Percentiles rank a stretch among this genome's conserved stretches.
These are phyloP conservation scores for Nematostella vectensis DNA, from an alignment of 92 coral and sea anemone species.

Conservation along the genomic window DNA sequence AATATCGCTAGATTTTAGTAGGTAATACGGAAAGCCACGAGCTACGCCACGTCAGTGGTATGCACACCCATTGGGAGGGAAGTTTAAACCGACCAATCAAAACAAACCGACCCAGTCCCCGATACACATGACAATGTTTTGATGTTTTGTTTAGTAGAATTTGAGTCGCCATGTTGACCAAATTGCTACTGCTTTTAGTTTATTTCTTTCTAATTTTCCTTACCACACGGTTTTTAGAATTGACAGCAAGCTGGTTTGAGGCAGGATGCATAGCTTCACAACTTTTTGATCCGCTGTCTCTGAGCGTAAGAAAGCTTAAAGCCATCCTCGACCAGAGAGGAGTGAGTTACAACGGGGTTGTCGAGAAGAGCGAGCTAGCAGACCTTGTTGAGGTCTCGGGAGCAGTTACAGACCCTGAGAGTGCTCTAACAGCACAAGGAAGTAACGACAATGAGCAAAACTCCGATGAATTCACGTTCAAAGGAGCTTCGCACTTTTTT, in stretches of 20 bases:
- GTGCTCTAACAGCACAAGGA: conserved; percentile 27
- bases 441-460: conserved; percentile 42
- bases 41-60: conserved; percentile 37
- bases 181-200: conserved; percentile 52
- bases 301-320: conserved; percentile 86
- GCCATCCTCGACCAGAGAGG: conserved; percentile 92
- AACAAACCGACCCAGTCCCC: conserved; percentile 8
- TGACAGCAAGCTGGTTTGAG: conserved; percentile 86
- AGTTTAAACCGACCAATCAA: conserved; percentile 66
- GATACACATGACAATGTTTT: conserved; percentile 39
- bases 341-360: conserved; percentile 83
- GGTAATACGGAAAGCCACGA: too few species aligned
- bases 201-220: conserved; percentile 80
- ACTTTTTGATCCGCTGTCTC: conserved; percentile 83
- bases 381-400: conserved; percentile 92
- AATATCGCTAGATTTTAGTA: too few species aligned
- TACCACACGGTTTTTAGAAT: conserved; percentile 74
- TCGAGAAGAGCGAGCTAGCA: conserved; percentile 89
- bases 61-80: conserved; percentile 36
- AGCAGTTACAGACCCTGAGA: conserved; percentile 69
- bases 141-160: conserved; percentile 26
- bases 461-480: conserved; percentile 52
- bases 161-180: conserved; percentile 82
- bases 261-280: conserved; percentile 90
- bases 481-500: conserved; percentile 89